These are phyloP conservation scores for Todiramphus saurophagus DNA, from an alignment of 2,113 vertebrate genomes.

Conservation along the genomic window DNA sequence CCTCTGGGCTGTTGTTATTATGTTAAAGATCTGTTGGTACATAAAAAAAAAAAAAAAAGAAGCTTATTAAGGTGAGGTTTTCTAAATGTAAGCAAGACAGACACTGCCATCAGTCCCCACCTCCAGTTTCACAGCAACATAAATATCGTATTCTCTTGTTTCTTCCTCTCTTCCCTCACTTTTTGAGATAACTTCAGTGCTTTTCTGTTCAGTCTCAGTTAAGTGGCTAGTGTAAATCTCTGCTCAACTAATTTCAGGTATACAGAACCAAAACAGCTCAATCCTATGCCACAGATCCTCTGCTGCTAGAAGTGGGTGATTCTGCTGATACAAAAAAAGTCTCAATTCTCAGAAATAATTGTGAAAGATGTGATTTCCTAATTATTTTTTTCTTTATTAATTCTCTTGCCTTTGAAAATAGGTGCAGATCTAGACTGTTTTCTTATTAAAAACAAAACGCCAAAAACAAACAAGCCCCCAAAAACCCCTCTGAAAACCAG, in stretches of 20 bases:
- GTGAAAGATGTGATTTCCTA: neutral
- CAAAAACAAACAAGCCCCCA: neutral
- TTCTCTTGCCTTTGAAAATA: neutral
- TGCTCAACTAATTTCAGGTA: neutral
- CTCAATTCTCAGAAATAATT: neutral
- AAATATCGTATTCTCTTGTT: neutral
- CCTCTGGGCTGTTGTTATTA: neutral
- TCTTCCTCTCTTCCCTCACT: neutral
- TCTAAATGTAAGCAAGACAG: neutral
- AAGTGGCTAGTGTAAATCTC: neutral
- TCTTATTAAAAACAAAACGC: neutral
- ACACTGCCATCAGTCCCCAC: neutral
- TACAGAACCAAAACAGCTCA: neutral
- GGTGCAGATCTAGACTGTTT: neutral
- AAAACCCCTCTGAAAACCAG: neutral
- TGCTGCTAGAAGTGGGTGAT: neutral
- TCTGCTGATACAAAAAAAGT: neutral
- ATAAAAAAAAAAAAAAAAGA: neutral
- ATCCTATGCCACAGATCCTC: neutral
- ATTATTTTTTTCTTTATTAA: neutral
- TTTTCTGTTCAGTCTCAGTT: neutral
- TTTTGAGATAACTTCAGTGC: neutral
- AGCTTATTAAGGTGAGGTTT: neutral
- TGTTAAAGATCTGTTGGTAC: neutral
- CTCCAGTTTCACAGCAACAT: neutral